Evolutionary conservation across 2,797 vertebrate genomes (phyloP), one percentile per base, ranked within the genome.

Genomic region (Poliocrania exsul): DNA sequence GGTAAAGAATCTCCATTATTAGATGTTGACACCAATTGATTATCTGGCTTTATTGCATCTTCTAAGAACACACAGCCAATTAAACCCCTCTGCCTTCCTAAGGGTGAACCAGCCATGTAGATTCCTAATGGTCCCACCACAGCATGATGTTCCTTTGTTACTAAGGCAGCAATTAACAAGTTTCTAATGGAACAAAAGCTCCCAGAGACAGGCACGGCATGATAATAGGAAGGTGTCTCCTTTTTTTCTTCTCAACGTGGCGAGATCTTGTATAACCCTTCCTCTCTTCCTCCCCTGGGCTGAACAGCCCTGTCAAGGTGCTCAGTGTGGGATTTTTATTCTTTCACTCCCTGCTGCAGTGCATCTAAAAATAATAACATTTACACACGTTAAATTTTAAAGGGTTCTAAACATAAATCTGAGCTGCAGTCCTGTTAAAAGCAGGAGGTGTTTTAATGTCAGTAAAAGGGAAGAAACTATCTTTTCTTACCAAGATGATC

Each of bases 131-230:
- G 90, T 79, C 86, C 74, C 95, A 90, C 95, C 95, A 83, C 94
- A 92, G 88, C 92, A 69, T 58, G 97, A 58, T 93, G 94, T 96
- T 96, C 92, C 92, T 97, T 98, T 96, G 94, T 97, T 97, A 95
- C 78, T 57, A 90, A 97, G 94, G 95, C 83, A 97, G 94, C 96
- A 97, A 97, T 98, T 97, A 98, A 93, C 94, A 90, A 90, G 84
- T 96, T 97, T 97, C 96, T 96, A 96, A 96, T 93, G 96, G 91
- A 87, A 93, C 86, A 96, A 97, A 98, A 91, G 87, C 95, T 92
- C 77, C 62, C 62, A 65, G 74, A 96, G 95, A 96, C 91, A 95
- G 92, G 73, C 88, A 62, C 92, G 79, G 94, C 67, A 79, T 79
- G 85, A 78, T 95, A 80, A 97, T 90, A 92, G 86, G 83, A 93